phyloP scores from a whole-genome alignment of 1,140 invertebrate genomes.

The Frieseomelitta varia region DNA sequence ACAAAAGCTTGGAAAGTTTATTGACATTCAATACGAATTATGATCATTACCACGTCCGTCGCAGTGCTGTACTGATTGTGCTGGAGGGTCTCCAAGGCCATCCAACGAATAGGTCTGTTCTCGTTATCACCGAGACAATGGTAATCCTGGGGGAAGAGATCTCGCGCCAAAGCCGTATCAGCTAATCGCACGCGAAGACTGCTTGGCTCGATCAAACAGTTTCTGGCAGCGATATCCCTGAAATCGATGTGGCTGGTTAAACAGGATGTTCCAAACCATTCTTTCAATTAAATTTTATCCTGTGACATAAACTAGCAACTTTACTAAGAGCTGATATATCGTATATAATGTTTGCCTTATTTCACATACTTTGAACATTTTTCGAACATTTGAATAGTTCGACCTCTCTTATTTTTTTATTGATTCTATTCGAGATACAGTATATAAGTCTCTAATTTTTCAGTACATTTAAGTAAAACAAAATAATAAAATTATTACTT shows the following conservation, averaged over 20 bases:
- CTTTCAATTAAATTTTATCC: neutral
- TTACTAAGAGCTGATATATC: no score
- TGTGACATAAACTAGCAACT: neutral
- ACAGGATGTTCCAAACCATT: neutral
- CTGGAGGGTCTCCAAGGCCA: constrained; percentile 93
- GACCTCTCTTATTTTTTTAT: neutral
- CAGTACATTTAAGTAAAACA: no score
- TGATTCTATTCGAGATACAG: no score
- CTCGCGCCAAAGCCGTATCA: constrained; percentile 94
- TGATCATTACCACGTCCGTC: constrained; percentile 90
- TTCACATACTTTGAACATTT: no score
- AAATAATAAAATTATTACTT: no score
- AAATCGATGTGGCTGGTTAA: constrained; percentile 12
- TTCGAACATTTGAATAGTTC: no score
- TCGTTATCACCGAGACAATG: constrained; percentile 97
- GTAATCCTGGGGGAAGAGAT: constrained; percentile 97
- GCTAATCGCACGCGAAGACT: constrained; percentile 91
- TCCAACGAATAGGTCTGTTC: constrained; percentile 97
- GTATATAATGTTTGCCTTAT: no score
- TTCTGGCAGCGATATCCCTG: constrained; percentile 93
- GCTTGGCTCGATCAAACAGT: constrained; percentile 90
- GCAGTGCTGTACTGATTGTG: constrained; percentile 90
- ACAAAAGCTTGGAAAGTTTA: neutral
- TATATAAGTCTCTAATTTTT: no score
- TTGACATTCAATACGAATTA: constrained; percentile 32